Base-by-base conservation (phyloP, 1,140 invertebrate species). In the Bombus terrestris region DNA sequence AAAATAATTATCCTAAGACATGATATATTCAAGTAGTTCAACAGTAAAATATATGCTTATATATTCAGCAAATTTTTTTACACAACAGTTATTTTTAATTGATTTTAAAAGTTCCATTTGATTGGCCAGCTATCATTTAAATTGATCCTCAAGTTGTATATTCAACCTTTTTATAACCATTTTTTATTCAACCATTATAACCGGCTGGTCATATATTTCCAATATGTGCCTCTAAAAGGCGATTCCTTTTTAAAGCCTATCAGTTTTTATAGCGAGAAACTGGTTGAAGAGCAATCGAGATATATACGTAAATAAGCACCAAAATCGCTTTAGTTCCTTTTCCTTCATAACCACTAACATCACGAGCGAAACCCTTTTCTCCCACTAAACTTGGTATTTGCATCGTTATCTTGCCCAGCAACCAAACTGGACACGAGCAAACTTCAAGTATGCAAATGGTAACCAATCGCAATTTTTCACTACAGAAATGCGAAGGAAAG, bases 331-430 rank as follows among this genome's bases (percentile, higher is more conserved):
- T 0, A 3, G 4, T 1, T 71, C 2, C 28, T 74, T 78, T 81
- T 81, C 39, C 28, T 68, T 79, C 9, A n/a, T 32, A 32, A n/a
- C 32, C 22, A 68, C n/a, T 85, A 35, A 57, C 78, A 59, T 81
- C 69, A 53, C 1, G 0, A 2, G 25, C 2, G 6, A n/a, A 71
- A 74, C 32, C 43, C 43, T 68, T 68, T 83, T 32, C 3, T 8
- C 22, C 22, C 32, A 3, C 1, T 22, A 32, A 37, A 57, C 13
- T 32, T 8, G 12, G 15, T 22, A 18, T 35, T 37, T 22, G 13
- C 41, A 5, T 73, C 12, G 1, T 12, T 10, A 62, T 62, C 59
- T 13, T 13, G 12, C 3, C 18, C 18, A 22, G 6, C 47, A 53
- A 53, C 47, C 28, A 10, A 62, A 62, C 59, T 12, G 28, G 39